These are phyloP conservation scores for Hemibagrus wyckioides DNA, from an alignment of 2,113 vertebrate species.

Conservation along the genomic window DNA sequence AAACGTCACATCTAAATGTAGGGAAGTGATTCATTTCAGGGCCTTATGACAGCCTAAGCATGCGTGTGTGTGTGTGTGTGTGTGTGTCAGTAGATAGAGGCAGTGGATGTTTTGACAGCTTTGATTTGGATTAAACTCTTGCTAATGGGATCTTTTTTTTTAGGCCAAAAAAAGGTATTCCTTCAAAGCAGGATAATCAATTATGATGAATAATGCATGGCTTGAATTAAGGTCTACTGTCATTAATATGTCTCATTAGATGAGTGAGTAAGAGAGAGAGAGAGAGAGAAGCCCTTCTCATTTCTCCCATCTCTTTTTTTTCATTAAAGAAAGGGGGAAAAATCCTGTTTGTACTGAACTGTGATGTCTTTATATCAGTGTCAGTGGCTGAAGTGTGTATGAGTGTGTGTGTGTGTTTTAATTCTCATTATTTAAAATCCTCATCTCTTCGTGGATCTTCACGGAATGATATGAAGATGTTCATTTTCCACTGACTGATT, in stretches of 20 bases:
- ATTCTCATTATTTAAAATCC: not conserved
- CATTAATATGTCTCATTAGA: conserved; percentile 99
- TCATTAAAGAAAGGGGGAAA: conserved; percentile 38
- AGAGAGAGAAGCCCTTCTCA: conserved; percentile 46
- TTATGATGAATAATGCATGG: conserved; percentile 99
- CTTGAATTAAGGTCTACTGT: conserved; percentile 90
- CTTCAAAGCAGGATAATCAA: conserved; percentile 90
- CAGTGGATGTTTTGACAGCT: conserved; percentile 90
- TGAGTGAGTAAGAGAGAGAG: conserved; percentile 80
- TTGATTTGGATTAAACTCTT: conserved; percentile 93
- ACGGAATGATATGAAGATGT: conserved; percentile 33
- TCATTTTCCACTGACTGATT: conserved; percentile 67
- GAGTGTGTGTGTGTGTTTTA: not conserved
- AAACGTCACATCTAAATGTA: conserved; percentile 84
- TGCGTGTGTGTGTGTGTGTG: conserved; percentile 17
- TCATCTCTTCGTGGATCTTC: conserved; percentile 49
- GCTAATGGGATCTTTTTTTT: conserved; percentile 98
- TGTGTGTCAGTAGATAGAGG: conserved; percentile 78
- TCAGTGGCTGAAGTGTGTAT: conserved; percentile 55
- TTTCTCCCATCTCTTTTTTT: conserved; percentile 48
- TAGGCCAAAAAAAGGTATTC: conserved; percentile 80
- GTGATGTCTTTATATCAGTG: conserved; percentile 71
- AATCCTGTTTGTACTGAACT: conserved; percentile 70
- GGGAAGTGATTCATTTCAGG: conserved; percentile 90
- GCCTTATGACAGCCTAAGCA: conserved; percentile 86